A percentile compares a stretch with the other conserved stretches of the same genome.
Conservation (phyloP, 2,888 invertebrate genomes). For the Gastracanthus pulcherrimus region DNA sequence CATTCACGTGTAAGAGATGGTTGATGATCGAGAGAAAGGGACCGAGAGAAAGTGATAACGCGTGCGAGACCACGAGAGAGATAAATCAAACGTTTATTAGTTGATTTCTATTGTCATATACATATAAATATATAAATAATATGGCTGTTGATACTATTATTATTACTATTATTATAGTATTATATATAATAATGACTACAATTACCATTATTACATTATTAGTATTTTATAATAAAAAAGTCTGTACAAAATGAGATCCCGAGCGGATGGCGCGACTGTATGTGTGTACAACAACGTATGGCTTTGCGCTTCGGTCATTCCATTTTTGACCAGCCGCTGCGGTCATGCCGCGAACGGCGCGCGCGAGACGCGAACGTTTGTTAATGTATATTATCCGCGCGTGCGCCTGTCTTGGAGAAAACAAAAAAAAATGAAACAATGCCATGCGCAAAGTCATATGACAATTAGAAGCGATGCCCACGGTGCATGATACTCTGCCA, state of each 20-base stretch:
- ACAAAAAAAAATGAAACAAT: neutral
- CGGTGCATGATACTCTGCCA: constrained; percentile 26
- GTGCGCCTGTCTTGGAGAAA: neutral
- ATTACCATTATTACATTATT: constrained; percentile 55
- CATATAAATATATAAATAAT: constrained; percentile 58
- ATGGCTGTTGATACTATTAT: constrained; percentile 58
- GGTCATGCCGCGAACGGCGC: too few relatives aligned
- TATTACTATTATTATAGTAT: constrained; percentile 53
- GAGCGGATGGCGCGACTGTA: constrained; percentile 32
- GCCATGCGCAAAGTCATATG: constrained; percentile 39
- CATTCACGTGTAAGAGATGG: neutral
- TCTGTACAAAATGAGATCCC: constrained; percentile 49
- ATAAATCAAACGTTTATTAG: constrained; percentile 54
- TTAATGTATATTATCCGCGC: neutral
- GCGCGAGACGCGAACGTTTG: too few relatives aligned
- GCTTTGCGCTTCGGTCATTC: constrained; percentile 19
- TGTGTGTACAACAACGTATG: constrained; percentile 14
- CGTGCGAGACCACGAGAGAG: neutral
- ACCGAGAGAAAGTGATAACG: neutral
- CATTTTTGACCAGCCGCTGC: too few relatives aligned
- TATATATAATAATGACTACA: constrained; percentile 43
- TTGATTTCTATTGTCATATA: constrained; percentile 57
- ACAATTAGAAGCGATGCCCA: constrained; percentile 1
- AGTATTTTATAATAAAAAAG: constrained; percentile 54
- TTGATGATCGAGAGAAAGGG: neutral